Base-by-base conservation (phyloP, 2,797 vertebrate genomes). In the Hipposideros larvatus region DNA sequence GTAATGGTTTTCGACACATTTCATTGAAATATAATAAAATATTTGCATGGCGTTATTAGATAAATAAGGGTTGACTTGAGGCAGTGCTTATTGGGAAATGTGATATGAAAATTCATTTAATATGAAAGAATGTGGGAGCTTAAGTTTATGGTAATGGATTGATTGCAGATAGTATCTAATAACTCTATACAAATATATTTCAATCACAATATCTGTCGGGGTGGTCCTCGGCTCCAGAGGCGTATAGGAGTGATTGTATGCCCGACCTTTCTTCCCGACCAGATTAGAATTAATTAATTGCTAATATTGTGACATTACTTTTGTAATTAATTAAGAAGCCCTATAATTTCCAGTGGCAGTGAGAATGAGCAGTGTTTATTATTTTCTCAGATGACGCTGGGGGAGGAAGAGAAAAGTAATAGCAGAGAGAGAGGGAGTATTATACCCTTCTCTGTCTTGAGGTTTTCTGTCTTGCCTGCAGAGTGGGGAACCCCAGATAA, bases 21-120 rank as follows among this genome's bases (percentile, higher is more conserved):
- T 98, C 98, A 98, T 98, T 98, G 98, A 98, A 98, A 98, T 98
- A 97, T 98, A 98, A 98, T 98, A 98, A 98, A 98, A 98, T 98
- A 98, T 98, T 98, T 99, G 98, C 98, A 98, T 98, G 98, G 97
- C 24, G 14, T 98, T 98, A 98, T 98, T 98, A 98, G 98, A 98
- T 98, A 98, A 98, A 98, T 98, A 98, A 98, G 98, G 97, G 98
- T 97, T 98, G 98, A 98, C 98, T 98, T 95, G 98, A 98, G 97
- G 98, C 98, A 98, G 98, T 97, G 97, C 98, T 98, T 98, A 80
- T 98, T 98, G 98, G 98, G 98, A 98, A 98, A 98, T 98, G 97
- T 87, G 98, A 98, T 98, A 98, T 98, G 98, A 98, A 98, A 98
- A 98, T 98, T 98, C 98, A 98, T 98, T 98, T 98, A 98, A 98